phyloP scores from a whole-genome alignment of 2,797 vertebrate genomes.

The Liasis olivaceus region DNA sequence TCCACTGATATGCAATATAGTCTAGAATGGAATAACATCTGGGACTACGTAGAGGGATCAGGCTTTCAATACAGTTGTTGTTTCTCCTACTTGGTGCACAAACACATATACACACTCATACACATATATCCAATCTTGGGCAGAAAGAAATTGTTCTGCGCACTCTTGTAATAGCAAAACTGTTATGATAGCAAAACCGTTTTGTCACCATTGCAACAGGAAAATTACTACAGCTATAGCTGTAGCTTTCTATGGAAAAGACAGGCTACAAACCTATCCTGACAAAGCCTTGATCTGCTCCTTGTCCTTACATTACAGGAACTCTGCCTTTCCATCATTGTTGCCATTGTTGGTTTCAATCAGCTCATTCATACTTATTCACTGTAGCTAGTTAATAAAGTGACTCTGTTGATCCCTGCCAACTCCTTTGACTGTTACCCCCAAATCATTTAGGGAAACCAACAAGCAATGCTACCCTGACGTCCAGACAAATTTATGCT shows the following conservation, averaged over 20 bases:
- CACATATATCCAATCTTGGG: not conserved
- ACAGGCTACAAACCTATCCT: not conserved
- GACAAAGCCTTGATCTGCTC: not conserved
- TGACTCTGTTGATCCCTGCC: not conserved
- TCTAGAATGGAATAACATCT: not conserved
- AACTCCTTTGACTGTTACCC: not conserved
- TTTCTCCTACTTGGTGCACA: not conserved
- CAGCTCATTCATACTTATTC: not conserved
- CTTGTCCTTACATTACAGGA: not conserved
- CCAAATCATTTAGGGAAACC: not conserved
- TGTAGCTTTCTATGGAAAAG: not conserved
- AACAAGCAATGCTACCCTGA: not conserved
- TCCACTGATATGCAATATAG: not conserved
- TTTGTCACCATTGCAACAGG: not conserved
- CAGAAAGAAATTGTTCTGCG: not conserved
- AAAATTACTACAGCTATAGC: not conserved
- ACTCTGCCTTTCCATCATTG: not conserved
- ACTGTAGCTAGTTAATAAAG: not conserved
- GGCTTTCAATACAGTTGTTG: not conserved
- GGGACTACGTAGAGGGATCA: not conserved
- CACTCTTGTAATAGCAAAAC: not conserved
- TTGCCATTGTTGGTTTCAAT: not conserved
- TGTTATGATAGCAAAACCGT: not conserved
- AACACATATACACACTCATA: not conserved
- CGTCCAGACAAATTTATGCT: not conserved